These are phyloP conservation scores for Apamea epomidion DNA, from an alignment of 2,888 invertebrate species.

Conservation along the genomic window DNA sequence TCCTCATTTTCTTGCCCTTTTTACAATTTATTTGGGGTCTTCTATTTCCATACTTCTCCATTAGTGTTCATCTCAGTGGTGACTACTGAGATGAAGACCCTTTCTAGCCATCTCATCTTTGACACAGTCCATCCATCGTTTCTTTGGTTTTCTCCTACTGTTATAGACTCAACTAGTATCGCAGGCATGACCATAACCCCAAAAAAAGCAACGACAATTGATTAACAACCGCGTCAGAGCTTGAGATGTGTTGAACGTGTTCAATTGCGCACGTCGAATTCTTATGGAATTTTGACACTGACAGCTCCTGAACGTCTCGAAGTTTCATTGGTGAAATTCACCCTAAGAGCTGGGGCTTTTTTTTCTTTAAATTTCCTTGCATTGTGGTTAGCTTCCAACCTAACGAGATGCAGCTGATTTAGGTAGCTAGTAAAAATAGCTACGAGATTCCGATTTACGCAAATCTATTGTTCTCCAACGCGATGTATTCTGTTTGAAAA, in stretches of 20 bases:
- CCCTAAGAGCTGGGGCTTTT: background rate
- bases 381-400: background rate
- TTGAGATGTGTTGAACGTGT: no score
- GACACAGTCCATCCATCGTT: background rate
- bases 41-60: background rate
- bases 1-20: no score
- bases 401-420: background rate
- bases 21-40: background rate
- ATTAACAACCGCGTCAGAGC: no score
- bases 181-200: background rate
- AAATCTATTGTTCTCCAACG: slow-evolving; percentile 24
- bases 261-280: no score
- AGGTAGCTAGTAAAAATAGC: slow-evolving; percentile 6
- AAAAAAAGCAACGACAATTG: background rate
- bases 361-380: background rate
- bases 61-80: no score
- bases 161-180: background rate
- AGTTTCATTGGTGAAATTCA: background rate
- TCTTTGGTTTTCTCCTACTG: background rate
- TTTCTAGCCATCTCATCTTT: background rate
- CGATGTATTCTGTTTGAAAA: slow-evolving; percentile 12
- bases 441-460: slow-evolving; percentile 2
- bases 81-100: background rate
- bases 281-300: background rate
- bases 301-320: background rate